Conservation (phyloP, 2,888 invertebrate genomes). For the Drosophila nigritarsus region DNA sequence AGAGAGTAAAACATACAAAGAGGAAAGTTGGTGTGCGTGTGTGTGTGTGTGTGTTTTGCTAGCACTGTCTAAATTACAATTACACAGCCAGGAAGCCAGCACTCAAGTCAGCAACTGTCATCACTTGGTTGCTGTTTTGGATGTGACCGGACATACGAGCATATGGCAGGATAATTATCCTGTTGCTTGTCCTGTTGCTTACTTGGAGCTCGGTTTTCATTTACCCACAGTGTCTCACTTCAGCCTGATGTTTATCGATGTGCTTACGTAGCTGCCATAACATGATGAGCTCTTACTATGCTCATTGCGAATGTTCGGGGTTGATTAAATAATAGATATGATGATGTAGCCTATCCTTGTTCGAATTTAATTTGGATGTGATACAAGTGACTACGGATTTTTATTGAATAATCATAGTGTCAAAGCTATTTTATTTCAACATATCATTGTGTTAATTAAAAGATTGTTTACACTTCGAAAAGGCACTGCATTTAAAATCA, state of each 20-base stretch:
- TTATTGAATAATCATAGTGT: not conserved
- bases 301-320: constrained; percentile 15
- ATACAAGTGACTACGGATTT: not conserved
- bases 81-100: constrained; percentile 50
- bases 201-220: constrained; percentile 46
- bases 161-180: constrained; percentile 76
- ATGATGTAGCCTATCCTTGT: constrained; percentile 12
- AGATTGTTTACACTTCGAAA: not conserved
- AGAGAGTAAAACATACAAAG: constrained; percentile 4
- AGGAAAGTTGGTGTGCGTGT: not conserved
- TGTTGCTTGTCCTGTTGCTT: constrained; percentile 56
- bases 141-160: constrained; percentile 60
- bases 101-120: constrained; percentile 59
- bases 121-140: constrained; percentile 42
- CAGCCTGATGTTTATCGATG: constrained; percentile 60
- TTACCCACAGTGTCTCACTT: constrained; percentile 38
- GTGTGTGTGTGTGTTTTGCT: constrained; percentile 5
- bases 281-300: constrained; percentile 41
- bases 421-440: not conserved
- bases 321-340: constrained; percentile 47
- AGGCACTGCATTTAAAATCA: not conserved
- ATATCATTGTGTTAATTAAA: not conserved
- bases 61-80: constrained; percentile 70
- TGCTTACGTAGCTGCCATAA: constrained; percentile 45
- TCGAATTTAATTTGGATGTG: not conserved